Conservation (phyloP, 2,888 invertebrate genomes). For the Hirtodrosophila confusa region DNA sequence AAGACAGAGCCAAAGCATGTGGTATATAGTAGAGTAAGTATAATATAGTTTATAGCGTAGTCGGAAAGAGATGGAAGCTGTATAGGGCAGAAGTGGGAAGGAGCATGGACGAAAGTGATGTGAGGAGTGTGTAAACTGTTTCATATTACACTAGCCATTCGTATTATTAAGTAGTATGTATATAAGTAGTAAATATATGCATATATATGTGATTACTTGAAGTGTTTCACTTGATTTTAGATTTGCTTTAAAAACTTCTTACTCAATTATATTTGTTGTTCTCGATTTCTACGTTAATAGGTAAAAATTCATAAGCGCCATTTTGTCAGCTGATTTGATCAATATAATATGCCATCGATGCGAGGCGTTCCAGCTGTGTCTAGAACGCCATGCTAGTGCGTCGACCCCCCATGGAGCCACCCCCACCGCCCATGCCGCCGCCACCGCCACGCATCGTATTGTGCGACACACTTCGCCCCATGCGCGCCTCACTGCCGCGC, state of each 20-base stretch:
- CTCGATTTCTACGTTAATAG: constrained; percentile 15
- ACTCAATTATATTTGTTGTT: constrained; percentile 28
- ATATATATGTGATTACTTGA: constrained; percentile 25
- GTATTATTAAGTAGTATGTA: constrained; percentile 12
- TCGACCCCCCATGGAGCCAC: constrained; percentile 64
- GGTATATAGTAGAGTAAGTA: too few species aligned
- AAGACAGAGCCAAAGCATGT: too few species aligned
- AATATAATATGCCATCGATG: constrained; percentile 3
- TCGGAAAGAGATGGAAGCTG: too few species aligned
- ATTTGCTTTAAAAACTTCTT: constrained; percentile 37
- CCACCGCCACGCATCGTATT: constrained; percentile 71
- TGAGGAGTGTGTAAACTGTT: neutral
- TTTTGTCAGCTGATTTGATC: constrained; percentile 56
- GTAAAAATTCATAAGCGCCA: constrained; percentile 75
- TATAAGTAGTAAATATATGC: constrained; percentile 37
- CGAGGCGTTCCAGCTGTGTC: neutral
- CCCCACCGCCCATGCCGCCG: constrained; percentile 56
- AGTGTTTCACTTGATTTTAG: constrained; percentile 27
- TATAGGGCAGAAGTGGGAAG: too few species aligned
- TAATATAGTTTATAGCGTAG: too few species aligned
- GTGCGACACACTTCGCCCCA: constrained; percentile 84
- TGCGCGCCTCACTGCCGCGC: constrained; percentile 82
- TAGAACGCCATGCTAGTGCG: constrained; percentile 84
- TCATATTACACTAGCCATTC: constrained; percentile 5
- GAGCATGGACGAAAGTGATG: too few species aligned